Evolutionary conservation across 2,888 invertebrate genomes (phyloP).

Genomic region (Tetheella fluctuosa): DNA sequence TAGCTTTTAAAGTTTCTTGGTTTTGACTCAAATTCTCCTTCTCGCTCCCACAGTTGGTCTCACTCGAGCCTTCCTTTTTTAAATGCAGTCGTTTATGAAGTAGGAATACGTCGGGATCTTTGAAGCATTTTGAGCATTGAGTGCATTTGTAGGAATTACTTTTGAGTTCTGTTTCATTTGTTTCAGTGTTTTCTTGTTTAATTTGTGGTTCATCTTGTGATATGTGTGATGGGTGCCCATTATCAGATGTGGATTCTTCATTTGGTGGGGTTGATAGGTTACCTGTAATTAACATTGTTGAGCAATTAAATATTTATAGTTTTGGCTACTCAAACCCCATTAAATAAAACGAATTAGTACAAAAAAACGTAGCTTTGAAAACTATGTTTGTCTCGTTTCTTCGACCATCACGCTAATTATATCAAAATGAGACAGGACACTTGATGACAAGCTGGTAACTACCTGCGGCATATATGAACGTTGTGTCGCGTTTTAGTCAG

Average conservation of each 20-base stretch:
- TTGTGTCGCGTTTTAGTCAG: too few species aligned
- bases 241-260: conserved; percentile 14
- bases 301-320: not conserved
- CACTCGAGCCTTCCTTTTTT: conserved; percentile 20
- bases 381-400: too few species aligned
- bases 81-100: conserved; percentile 65
- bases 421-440: too few species aligned
- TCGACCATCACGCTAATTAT: too few species aligned
- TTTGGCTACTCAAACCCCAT: too few species aligned
- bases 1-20: conserved; percentile 61
- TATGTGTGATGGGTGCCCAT: conserved; percentile 17
- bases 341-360: too few species aligned
- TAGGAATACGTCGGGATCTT: conserved; percentile 73
- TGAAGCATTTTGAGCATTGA: conserved; percentile 74
- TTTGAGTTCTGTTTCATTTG: conserved; percentile 15
- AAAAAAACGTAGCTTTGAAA: too few species aligned
- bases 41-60: conserved; percentile 28
- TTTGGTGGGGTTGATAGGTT: conserved; percentile 19
- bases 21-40: conserved; percentile 61
- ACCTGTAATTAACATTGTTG: conserved; percentile 3
- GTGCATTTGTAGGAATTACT: conserved; percentile 57
- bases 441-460: too few species aligned
- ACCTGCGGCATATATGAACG: too few species aligned
- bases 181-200: conserved; percentile 18
- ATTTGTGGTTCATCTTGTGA: conserved; percentile 20